These are phyloP conservation scores for Ommatoiulus sabulosus DNA, from an alignment of 2,888 invertebrate species.

Conservation along the genomic window DNA sequence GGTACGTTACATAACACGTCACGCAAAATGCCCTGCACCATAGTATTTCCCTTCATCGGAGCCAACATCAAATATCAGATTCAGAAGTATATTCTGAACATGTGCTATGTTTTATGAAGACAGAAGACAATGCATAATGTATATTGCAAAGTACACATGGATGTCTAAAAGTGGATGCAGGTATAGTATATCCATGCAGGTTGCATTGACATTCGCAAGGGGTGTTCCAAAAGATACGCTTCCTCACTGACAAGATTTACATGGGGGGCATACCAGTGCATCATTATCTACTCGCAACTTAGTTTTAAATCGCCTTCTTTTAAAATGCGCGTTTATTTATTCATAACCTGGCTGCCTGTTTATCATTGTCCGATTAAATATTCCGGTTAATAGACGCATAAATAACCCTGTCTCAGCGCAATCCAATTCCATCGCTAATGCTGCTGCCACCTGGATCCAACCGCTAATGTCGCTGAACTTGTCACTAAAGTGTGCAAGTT, in stretches of 20 bases:
- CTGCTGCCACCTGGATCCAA: background rate
- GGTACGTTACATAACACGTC: too few species aligned
- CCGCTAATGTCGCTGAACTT: constrained; percentile 20
- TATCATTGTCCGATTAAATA: background rate
- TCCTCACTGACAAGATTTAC: background rate
- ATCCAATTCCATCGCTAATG: background rate
- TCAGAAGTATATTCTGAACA: too few species aligned
- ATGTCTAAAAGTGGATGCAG: background rate
- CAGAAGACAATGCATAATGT: background rate
- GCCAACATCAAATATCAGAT: too few species aligned
- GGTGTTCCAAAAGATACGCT: background rate
- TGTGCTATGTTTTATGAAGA: background rate
- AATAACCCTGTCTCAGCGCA: background rate
- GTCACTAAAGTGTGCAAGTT: background rate
- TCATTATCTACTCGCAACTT: background rate
- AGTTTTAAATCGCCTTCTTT: background rate
- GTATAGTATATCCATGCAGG: too few species aligned
- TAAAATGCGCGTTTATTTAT: background rate
- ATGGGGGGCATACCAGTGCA: background rate
- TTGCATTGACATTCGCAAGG: background rate
- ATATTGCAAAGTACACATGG: background rate
- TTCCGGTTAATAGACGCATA: constrained; percentile 11
- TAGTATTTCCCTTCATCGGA: too few species aligned
- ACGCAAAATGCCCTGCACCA: too few species aligned
- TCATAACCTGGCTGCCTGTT: background rate